These are phyloP conservation scores for Lysiphlebus fabarum DNA, from an alignment of 1,140 invertebrate species.

Conservation along the genomic window DNA sequence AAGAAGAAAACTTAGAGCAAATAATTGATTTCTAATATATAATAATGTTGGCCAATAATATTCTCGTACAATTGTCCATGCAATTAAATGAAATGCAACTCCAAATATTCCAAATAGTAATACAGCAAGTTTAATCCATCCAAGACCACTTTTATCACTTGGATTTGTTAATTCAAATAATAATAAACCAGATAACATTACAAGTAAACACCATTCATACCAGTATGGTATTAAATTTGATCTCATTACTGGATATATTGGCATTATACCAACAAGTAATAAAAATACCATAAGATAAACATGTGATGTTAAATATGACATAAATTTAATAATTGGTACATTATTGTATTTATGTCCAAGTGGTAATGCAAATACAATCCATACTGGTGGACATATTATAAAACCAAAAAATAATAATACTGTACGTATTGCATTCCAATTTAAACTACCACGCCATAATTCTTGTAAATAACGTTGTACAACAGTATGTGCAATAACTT, in stretches of 20 bases:
- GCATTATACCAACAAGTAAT: slow-evolving; percentile 85
- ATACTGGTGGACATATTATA: slow-evolving; percentile 90
- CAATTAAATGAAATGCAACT: slow-evolving; percentile 84
- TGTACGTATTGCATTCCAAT: slow-evolving; percentile 94
- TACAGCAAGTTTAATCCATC: slow-evolving; percentile 89
- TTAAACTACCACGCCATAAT: slow-evolving; percentile 92
- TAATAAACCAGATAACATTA: slow-evolving; percentile 93
- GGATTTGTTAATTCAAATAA: slow-evolving; percentile 96
- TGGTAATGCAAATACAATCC: slow-evolving; percentile 94
- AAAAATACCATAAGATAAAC: slow-evolving; percentile 94
- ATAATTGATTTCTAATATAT: slow-evolving; percentile 93
- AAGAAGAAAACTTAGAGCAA: slow-evolving; percentile 89
- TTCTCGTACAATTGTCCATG: slow-evolving; percentile 66
- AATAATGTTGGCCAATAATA: slow-evolving; percentile 78
- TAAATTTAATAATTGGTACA: slow-evolving; percentile 98
- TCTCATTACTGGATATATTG: slow-evolving; percentile 78
- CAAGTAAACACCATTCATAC: slow-evolving; percentile 94
- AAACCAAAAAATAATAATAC: slow-evolving; percentile 88
- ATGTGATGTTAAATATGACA: slow-evolving; percentile 98
- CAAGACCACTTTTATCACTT: slow-evolving; percentile 89
- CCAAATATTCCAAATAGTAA: slow-evolving; percentile 89
- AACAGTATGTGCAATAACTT: slow-evolving; percentile 87
- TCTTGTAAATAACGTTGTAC: slow-evolving; percentile 90
- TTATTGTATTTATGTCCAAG: slow-evolving; percentile 93
- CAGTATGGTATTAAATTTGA: slow-evolving; percentile 74